Percentiles rank a stretch among this genome's conserved stretches.
phyloP scores from a whole-genome alignment of 2,888 invertebrate genomes.

The Drosophila anomelani region DNA sequence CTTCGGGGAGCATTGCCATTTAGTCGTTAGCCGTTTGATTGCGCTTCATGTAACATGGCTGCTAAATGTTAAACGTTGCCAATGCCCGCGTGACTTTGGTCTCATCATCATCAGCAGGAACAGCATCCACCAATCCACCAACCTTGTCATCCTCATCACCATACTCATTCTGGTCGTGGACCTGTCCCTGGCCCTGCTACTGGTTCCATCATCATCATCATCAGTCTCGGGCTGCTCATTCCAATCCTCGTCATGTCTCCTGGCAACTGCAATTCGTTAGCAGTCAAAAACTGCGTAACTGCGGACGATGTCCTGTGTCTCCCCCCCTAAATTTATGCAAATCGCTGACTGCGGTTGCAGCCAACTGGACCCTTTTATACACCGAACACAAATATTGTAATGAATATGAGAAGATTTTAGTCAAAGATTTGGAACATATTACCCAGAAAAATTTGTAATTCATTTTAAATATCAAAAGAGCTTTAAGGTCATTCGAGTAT shows the following conservation, averaged over 20 bases:
- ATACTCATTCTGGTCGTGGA: constrained; percentile 13
- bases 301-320: constrained; percentile 44
- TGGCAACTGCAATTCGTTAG: constrained; percentile 70
- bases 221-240: constrained; percentile 33
- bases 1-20: constrained; percentile 65
- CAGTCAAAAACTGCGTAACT: constrained; percentile 66
- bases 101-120: constrained; percentile 59
- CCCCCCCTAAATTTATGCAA: constrained; percentile 74
- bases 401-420: not conserved
- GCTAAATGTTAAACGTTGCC: constrained; percentile 75
- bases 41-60: constrained; percentile 73
- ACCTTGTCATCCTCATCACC: constrained; percentile 15
- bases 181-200: constrained; percentile 6
- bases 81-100: constrained; percentile 66
- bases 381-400: not conserved
- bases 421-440: too few relatives aligned
- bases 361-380: constrained; percentile 15
- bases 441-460: too few relatives aligned
- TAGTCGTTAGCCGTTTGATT: constrained; percentile 77
- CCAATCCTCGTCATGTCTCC: constrained; percentile 47
- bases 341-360: constrained; percentile 62
- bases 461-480: too few relatives aligned
- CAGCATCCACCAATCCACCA: constrained; percentile 2
- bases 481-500: too few relatives aligned
- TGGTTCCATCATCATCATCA: constrained; percentile 25